A percentile compares a stretch with the other conserved stretches of the same genome.
phyloP scores from a whole-genome alignment of 2,888 invertebrate species.

The Xestia sexstrigata region DNA sequence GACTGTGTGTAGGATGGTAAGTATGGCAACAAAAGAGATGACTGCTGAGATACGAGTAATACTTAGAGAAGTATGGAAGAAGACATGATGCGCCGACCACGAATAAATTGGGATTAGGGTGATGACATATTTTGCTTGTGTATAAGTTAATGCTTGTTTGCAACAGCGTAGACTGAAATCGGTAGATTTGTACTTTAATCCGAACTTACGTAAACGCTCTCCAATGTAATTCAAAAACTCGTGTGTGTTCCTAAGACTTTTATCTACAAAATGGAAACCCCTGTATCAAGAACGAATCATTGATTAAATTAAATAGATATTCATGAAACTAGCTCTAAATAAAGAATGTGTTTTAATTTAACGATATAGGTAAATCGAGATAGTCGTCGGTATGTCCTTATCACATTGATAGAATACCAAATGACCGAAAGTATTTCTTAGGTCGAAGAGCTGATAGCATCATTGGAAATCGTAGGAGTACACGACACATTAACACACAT shows the following conservation, averaged over 20 bases:
- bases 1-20: no score
- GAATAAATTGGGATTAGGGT: no score
- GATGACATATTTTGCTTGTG: not conserved
- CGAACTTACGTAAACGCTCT: not conserved
- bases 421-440: constrained; percentile 10
- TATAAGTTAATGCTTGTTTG: not conserved
- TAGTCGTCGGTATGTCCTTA: constrained; percentile 13
- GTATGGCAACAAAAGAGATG: no score
- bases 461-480: constrained; percentile 5
- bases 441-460: constrained; percentile 12
- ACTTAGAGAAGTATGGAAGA: no score
- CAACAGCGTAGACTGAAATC: not conserved
- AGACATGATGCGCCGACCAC: no score
- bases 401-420: constrained; percentile 37
- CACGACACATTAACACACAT: no score
- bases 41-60: no score
- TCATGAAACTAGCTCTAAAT: constrained; percentile 5
- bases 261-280: constrained; percentile 11
- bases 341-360: constrained; percentile 14
- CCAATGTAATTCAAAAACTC: not conserved
- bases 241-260: not conserved
- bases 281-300: constrained; percentile 21
- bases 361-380: constrained; percentile 35
- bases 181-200: not conserved
- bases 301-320: constrained; percentile 27